Evolutionary conservation across 2,888 invertebrate species (phyloP).

Genomic region (Caenorhabditis auriculariae): DNA sequence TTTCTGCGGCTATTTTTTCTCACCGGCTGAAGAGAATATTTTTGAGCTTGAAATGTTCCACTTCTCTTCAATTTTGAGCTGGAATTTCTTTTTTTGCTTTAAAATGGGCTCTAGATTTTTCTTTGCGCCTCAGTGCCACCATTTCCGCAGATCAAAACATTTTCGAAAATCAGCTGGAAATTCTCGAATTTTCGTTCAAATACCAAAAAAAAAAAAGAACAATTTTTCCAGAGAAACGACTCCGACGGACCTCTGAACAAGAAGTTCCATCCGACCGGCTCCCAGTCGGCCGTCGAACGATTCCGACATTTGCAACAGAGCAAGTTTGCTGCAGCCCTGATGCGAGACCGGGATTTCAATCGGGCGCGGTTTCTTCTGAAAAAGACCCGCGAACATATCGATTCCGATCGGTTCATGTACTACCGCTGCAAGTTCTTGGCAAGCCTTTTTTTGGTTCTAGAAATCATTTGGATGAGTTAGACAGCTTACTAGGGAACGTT

Average conservation of each 20-base stretch:
- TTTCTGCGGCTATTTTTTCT: no score
- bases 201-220: background rate
- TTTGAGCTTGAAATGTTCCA: no score
- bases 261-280: background rate
- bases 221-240: slow-evolving; percentile 1
- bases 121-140: no score
- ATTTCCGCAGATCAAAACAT: no score
- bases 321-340: slow-evolving; percentile 11
- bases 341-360: slow-evolving; percentile 38
- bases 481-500: no score
- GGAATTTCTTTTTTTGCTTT: no score
- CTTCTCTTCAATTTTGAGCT: no score
- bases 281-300: background rate
- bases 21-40: no score
- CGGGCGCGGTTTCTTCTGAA: slow-evolving; percentile 70
- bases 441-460: background rate
- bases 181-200: no score
- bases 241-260: background rate
- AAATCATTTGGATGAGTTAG: no score
- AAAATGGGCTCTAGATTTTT: no score
- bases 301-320: slow-evolving; percentile 3
- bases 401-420: slow-evolving; percentile 78
- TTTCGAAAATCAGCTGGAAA: no score
- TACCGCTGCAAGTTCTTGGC: slow-evolving; percentile 64
- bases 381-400: slow-evolving; percentile 29